Base-by-base conservation (phyloP, 37 sponge, comb jelly and placozoan genomes). In the Dysidea cf. avara region DNA sequence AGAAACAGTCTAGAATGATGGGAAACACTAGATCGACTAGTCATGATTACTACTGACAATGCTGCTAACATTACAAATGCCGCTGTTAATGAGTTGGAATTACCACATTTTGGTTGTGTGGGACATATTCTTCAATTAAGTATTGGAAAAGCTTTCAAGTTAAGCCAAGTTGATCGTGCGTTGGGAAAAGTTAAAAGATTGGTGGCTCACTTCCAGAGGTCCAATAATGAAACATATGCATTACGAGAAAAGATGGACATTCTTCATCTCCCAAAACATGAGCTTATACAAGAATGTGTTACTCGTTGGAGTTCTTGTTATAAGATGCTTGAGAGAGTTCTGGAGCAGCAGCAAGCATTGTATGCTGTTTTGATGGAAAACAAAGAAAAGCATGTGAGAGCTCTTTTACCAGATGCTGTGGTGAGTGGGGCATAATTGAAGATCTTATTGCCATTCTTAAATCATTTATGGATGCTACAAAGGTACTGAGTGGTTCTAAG, bases 401-500 rank as follows among this genome's bases (percentile, higher is more conserved):
- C 14, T 14, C 14, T 50, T 17, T 50, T 20, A 50, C 17, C 17
- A 14, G 14, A 17, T 50, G 17, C 53, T 20, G 53, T 50, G 53
- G 53, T 50, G 53, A 50, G 14, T 17, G 14, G 17, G 53, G 17
- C 17, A 17, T 50, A 58, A 58, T 58, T 25, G 61, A 58, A 9
- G 17, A 26, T 58, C 11, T 26, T 58, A n/a, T 11, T 12, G 61
- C 11, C 11, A n/a, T 58, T 25, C 17, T 58, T 26, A 29, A 58
- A n/a, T 29, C 61, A 14, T 58, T 58, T 58, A 29, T 58, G 11
- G 17, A 58, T 25, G 61, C 61, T 18, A 58, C 61, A 18, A 58
- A 25, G n/a, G 61, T 14, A 9, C n/a, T 58, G 61, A 58, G 61
- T 58, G 61, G 61, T 58, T 58, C 61, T n/a, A 13, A 14, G 25